Conservation (phyloP, 37 sponge, comb jelly and placozoan genomes). For the Petrosia ficiformis region DNA sequence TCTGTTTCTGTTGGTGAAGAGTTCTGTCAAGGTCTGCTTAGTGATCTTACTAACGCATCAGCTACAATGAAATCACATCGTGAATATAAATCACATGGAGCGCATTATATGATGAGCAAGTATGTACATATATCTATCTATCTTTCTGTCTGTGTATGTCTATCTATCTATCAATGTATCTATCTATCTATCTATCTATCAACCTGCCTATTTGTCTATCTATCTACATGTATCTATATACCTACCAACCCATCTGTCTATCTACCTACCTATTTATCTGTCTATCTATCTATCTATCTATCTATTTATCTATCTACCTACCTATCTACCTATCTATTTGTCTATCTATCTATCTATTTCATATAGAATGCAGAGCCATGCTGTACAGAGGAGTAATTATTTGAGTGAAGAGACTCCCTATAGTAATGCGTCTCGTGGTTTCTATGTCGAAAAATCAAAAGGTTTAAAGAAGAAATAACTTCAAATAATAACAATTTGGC, state of each 20-base stretch:
- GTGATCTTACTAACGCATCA: conserved; percentile 49
- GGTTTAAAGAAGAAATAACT: not conserved
- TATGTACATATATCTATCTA: not conserved
- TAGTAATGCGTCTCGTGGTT: not conserved
- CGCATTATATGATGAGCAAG: conserved; percentile 42
- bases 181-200: too few relatives aligned
- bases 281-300: too few relatives aligned
- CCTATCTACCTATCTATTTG: too few relatives aligned
- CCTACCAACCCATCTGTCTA: too few relatives aligned
- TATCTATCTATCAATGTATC: not conserved
- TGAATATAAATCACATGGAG: conserved; percentile 33
- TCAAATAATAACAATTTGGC: not conserved
- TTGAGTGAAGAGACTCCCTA: conserved; percentile 20
- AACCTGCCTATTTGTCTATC: too few relatives aligned
- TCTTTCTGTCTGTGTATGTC: not conserved
- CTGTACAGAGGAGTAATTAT: conserved; percentile 43
- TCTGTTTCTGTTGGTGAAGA: conserved; percentile 13
- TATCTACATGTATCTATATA: too few relatives aligned
- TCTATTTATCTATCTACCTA: too few relatives aligned
- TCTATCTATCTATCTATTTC: not conserved
- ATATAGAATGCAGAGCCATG: conserved; percentile 29
- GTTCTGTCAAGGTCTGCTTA: conserved; percentile 38
- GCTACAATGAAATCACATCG: conserved; percentile 28
- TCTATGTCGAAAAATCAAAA: not conserved
- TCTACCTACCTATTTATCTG: too few relatives aligned